These are phyloP conservation scores for Leptobrachium leishanense DNA, from an alignment of 2,113 vertebrate species.

Conservation along the genomic window DNA sequence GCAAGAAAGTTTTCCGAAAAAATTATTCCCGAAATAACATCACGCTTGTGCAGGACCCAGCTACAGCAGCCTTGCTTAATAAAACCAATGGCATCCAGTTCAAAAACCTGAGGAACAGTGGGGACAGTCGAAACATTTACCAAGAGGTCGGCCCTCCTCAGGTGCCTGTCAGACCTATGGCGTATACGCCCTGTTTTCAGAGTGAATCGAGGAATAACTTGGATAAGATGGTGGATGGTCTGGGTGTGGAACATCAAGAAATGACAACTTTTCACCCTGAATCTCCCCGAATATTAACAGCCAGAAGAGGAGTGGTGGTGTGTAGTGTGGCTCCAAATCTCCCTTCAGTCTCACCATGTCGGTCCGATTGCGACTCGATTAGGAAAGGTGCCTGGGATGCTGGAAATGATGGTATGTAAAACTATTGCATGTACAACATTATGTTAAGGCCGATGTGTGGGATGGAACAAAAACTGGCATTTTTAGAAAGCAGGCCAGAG, in stretches of 20 bases:
- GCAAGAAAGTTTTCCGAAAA: slow-evolving; percentile 94
- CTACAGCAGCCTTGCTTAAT: slow-evolving; percentile 87
- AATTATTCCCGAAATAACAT: slow-evolving; percentile 93
- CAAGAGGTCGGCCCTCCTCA: slow-evolving; percentile 86
- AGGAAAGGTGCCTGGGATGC: slow-evolving; percentile 87
- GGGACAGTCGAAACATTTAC: slow-evolving; percentile 85
- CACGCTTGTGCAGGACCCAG: slow-evolving; percentile 90
- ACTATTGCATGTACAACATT: not conserved
- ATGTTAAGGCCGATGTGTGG: too few species aligned
- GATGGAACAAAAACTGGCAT: too few species aligned
- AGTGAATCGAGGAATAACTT: slow-evolving; percentile 83
- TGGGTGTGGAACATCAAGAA: slow-evolving; percentile 83
- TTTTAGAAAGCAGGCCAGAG: too few species aligned
- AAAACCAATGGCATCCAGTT: slow-evolving; percentile 91
- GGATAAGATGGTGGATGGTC: slow-evolving; percentile 86
- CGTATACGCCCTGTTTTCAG: slow-evolving; percentile 93
- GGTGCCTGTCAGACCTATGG: slow-evolving; percentile 92
- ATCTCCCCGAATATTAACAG: slow-evolving; percentile 85
- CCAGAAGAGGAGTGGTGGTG: slow-evolving; percentile 86
- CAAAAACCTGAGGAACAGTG: slow-evolving; percentile 75
- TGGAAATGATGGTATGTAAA: slow-evolving; percentile 77
- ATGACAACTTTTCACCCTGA: slow-evolving; percentile 96
- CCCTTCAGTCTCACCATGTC: slow-evolving; percentile 83
- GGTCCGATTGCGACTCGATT: slow-evolving; percentile 90
- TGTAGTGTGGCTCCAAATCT: slow-evolving; percentile 95